Evolutionary conservation across 2,113 vertebrate species (phyloP).

Genomic region (Brachyistius frenatus): DNA sequence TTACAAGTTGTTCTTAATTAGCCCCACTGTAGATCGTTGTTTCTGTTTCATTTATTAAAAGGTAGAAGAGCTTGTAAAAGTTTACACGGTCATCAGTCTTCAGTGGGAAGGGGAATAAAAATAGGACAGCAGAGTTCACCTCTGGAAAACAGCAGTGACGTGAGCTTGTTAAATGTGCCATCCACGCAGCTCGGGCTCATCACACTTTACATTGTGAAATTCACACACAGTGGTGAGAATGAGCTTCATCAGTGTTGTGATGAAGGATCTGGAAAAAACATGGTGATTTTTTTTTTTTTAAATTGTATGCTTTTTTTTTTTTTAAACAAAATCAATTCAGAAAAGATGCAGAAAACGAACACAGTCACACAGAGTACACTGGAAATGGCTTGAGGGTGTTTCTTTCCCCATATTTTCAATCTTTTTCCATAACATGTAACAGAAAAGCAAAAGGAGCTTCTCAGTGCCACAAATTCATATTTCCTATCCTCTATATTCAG

Average conservation of each 20-base stretch:
- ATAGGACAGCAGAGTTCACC: constrained; percentile 43
- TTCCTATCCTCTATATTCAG: neutral
- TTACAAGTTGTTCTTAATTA: no score
- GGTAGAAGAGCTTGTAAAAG: neutral
- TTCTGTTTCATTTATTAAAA: no score
- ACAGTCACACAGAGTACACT: neutral
- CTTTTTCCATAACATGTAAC: no score
- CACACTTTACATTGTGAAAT: neutral
- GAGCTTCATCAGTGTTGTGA: no score
- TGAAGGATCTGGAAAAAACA: no score
- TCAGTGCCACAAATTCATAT: neutral
- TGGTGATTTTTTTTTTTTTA: no score
- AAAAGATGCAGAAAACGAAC: neutral
- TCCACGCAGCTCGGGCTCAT: neutral
- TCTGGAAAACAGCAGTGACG: constrained; percentile 35
- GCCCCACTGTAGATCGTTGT: no score
- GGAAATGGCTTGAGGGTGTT: no score
- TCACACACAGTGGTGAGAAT: neutral
- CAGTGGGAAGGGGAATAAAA: constrained; percentile 5
- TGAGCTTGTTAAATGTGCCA: constrained; percentile 48
- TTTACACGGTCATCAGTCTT: neutral
- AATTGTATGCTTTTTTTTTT: no score
- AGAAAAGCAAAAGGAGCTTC: no score
- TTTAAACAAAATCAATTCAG: no score
- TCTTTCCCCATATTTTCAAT: no score